A percentile compares a stretch with the other conserved stretches of the same genome.
phyloP scores from a whole-genome alignment of 2,113 vertebrate genomes.

The Aptenodytes patagonicus region DNA sequence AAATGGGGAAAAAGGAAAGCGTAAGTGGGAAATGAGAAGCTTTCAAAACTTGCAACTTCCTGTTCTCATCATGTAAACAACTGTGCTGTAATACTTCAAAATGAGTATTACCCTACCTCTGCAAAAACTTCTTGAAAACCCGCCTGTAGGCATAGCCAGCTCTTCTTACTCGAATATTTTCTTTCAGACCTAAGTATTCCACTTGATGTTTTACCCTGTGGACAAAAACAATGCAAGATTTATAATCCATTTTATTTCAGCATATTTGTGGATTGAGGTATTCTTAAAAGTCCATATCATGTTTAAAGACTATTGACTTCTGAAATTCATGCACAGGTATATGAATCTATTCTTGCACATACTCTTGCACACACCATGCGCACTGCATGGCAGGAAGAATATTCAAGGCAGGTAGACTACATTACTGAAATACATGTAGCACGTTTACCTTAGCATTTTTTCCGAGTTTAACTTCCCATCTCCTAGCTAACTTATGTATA shows the following conservation, averaged over 20 bases:
- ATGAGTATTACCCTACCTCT: conserved; percentile 77
- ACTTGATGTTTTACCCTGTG: conserved; percentile 96
- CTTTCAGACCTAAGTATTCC: conserved; percentile 95
- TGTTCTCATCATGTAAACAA: neutral
- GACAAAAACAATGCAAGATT: conserved; percentile 6
- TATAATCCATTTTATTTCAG: neutral
- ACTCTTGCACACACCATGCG: neutral
- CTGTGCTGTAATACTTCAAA: neutral
- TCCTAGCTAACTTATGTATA: neutral
- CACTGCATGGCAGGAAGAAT: neutral
- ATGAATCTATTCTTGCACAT: neutral
- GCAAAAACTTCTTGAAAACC: conserved; percentile 93
- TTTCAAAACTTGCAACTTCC: neutral
- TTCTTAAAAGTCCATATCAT: neutral
- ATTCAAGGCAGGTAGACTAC: neutral
- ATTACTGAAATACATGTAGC: neutral
- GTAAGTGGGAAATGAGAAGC: neutral
- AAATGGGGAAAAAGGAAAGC: neutral
- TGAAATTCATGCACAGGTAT: neutral
- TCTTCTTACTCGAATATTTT: conserved; percentile 95
- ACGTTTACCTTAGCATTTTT: neutral
- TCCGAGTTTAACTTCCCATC: neutral
- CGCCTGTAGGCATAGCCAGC: conserved; percentile 96
- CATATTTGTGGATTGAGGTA: neutral
- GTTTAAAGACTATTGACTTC: neutral